Evolutionary conservation across 2,797 vertebrate species (phyloP).

Genomic region (Typhlichthys eigenmanni): DNA sequence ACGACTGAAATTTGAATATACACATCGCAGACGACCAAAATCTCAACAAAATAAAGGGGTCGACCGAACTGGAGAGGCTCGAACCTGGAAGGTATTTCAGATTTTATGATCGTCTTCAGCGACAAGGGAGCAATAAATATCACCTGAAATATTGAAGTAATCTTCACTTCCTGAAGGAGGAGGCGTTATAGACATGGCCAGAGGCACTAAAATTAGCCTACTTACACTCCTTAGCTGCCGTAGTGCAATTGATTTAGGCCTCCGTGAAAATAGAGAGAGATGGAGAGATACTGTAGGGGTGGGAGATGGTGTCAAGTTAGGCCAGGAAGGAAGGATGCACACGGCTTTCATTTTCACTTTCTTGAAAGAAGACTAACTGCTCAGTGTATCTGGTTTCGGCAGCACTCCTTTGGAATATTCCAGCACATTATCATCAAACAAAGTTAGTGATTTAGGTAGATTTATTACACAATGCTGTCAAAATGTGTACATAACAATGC

Average conservation of each 20-base stretch:
- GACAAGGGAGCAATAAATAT: conserved; percentile 22
- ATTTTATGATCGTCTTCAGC: conserved; percentile 16
- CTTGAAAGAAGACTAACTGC: too few relatives aligned
- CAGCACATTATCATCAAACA: too few relatives aligned
- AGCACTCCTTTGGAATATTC: too few relatives aligned
- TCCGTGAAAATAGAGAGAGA: conserved; percentile 35
- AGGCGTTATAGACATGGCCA: conserved; percentile 40
- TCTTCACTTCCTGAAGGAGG: conserved; percentile 27
- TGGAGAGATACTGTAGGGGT: conserved; percentile 2
- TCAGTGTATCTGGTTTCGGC: too few relatives aligned
- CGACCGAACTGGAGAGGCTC: background rate
- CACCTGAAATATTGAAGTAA: conserved; percentile 31
- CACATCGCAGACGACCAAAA: background rate
- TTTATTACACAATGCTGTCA: too few relatives aligned
- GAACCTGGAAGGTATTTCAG: background rate
- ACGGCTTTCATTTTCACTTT: too few relatives aligned
- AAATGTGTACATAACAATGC: too few relatives aligned
- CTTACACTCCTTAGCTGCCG: conserved; percentile 22
- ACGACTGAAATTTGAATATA: background rate
- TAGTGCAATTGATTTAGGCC: conserved; percentile 52
- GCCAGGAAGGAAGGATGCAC: too few relatives aligned
- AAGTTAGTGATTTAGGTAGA: too few relatives aligned
- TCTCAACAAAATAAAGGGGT: conserved; percentile 5
- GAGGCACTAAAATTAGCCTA: conserved; percentile 43
- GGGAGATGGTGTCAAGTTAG: too few relatives aligned